phyloP scores from a whole-genome alignment of 2,888 invertebrate genomes.

The Anorthoa munda region DNA sequence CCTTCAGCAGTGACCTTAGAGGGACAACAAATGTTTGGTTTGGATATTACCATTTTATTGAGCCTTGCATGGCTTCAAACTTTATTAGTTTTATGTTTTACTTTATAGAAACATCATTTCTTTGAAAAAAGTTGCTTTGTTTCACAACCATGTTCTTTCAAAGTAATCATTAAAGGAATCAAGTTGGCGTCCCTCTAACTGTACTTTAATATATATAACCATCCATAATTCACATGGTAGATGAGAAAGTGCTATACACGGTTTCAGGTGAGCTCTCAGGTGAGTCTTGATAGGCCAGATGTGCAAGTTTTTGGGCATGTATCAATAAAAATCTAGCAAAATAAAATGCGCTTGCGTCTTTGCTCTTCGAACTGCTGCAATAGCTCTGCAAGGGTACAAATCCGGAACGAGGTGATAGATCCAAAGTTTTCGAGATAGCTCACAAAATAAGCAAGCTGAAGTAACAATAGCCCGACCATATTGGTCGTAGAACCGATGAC shows the following conservation, averaged over 20 bases:
- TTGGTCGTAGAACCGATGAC: too few relatives aligned
- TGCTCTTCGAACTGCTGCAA: neutral
- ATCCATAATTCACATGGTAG: constrained; percentile 5
- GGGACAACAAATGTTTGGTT: too few relatives aligned
- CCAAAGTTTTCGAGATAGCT: too few relatives aligned
- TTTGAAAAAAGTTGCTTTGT: neutral
- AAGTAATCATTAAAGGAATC: neutral
- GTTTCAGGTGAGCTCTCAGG: constrained; percentile 11
- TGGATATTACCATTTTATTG: too few relatives aligned
- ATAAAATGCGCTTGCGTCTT: neutral
- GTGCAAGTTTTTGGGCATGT: neutral
- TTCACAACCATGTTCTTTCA: constrained; percentile 1
- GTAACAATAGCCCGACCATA: too few relatives aligned
- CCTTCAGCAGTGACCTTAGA: too few relatives aligned
- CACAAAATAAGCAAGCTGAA: too few relatives aligned
- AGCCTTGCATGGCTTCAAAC: constrained; percentile 14
- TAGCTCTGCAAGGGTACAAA: neutral
- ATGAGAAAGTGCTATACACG: constrained; percentile 11
- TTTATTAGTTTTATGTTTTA: neutral
- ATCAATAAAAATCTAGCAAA: neutral
- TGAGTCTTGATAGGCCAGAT: neutral
- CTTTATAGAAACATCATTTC: neutral
- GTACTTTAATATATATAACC: neutral
- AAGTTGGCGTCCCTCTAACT: neutral
- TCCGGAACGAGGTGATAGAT: too few relatives aligned